These are phyloP conservation scores for Huso huso DNA, from an alignment of 2,797 vertebrate genomes.

Conservation along the genomic window DNA sequence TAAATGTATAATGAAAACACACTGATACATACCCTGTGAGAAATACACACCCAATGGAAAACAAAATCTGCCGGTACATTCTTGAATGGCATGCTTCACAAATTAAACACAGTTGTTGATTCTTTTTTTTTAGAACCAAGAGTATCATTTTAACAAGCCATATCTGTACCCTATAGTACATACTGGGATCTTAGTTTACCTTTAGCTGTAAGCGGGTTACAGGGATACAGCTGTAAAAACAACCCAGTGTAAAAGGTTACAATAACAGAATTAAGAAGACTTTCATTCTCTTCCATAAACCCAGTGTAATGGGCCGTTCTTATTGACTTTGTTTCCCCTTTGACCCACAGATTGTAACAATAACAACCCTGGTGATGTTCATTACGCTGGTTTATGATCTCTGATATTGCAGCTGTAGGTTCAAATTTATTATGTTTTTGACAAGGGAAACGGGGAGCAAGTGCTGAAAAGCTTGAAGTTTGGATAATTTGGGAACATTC, in stretches of 20 bases:
- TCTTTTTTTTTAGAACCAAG: too few relatives aligned
- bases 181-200: slow-evolving; percentile 4
- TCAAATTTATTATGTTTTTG: slow-evolving; percentile 2
- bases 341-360: slow-evolving; percentile 14
- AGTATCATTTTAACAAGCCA: too few relatives aligned
- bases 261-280: slow-evolving; percentile 22
- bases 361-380: slow-evolving; percentile 5
- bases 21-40: too few relatives aligned
- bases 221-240: slow-evolving; percentile 31
- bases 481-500: not conserved
- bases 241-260: slow-evolving; percentile 26
- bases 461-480: not conserved
- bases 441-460: slow-evolving; percentile 3
- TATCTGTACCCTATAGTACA: too few relatives aligned
- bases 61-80: too few relatives aligned
- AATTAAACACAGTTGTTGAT: too few relatives aligned
- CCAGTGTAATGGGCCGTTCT: slow-evolving; percentile 1
- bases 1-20: too few relatives aligned
- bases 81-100: too few relatives aligned
- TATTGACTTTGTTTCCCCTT: slow-evolving; percentile 10
- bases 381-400: slow-evolving; percentile 12
- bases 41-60: too few relatives aligned
- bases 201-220: slow-evolving; percentile 18
- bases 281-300: not conserved
- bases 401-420: slow-evolving; percentile 3